Evolutionary conservation across 2,113 vertebrate species (phyloP).

Genomic region (Siniperca knerii): DNA sequence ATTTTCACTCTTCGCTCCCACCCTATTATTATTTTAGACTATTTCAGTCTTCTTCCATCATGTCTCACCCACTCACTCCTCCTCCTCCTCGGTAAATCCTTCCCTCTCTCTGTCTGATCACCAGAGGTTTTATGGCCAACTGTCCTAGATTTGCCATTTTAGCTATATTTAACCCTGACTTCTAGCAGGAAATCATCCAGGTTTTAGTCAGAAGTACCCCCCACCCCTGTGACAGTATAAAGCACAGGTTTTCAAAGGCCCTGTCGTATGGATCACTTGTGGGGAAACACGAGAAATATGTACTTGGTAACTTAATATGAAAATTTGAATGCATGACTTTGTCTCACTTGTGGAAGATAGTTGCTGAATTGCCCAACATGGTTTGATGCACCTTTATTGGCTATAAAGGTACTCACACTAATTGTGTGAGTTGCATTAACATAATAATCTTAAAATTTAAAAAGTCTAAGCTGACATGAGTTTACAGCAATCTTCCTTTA

Average conservation of each 20-base stretch:
- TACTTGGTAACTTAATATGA: background rate
- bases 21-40: slow-evolving; percentile 8
- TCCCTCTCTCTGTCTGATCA: slow-evolving; percentile 60
- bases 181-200: slow-evolving; percentile 60
- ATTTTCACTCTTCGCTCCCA: slow-evolving; percentile 39
- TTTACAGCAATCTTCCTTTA: background rate
- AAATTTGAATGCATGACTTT: background rate
- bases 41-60: slow-evolving; percentile 59
- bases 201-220: slow-evolving; percentile 21
- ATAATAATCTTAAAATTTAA: background rate
- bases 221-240: background rate
- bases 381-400: background rate
- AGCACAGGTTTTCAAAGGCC: background rate
- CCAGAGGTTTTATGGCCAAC: slow-evolving; percentile 73
- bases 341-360: background rate
- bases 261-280: background rate
- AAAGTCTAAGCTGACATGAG: background rate
- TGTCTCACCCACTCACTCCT: slow-evolving; percentile 53
- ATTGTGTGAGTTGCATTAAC: background rate
- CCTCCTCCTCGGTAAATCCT: slow-evolving; percentile 59
- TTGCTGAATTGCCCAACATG: background rate
- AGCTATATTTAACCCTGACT: slow-evolving; percentile 80
- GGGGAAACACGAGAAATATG: slow-evolving; percentile 5
- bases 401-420: background rate
- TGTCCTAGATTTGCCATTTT: slow-evolving; percentile 81